Evolutionary conservation across 2,113 vertebrate genomes (phyloP).

Genomic region (Pelecanus crispus): DNA sequence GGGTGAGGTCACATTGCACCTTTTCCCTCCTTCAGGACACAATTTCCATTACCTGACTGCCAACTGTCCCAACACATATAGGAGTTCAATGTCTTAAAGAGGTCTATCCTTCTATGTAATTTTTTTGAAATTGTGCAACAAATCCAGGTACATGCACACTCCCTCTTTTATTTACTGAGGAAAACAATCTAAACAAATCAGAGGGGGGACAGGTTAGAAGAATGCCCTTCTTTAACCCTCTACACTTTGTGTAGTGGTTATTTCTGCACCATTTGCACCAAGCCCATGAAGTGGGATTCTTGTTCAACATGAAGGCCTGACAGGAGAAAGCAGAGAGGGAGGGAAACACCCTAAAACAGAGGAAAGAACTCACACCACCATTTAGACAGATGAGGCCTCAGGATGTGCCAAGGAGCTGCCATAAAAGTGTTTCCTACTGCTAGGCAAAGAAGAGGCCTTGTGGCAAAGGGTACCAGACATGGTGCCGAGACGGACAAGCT

Average conservation of each 20-base stretch:
- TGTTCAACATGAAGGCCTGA: neutral
- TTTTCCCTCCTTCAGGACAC: neutral
- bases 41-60: neutral
- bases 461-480: neutral
- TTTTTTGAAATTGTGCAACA: neutral
- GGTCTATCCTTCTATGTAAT: neutral
- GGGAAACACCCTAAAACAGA: neutral
- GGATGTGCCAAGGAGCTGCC: neutral
- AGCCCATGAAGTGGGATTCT: neutral
- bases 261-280: neutral
- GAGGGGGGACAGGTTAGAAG: neutral
- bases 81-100: neutral
- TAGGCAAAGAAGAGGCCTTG: neutral
- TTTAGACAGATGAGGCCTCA: neutral
- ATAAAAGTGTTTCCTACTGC: neutral
- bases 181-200: neutral
- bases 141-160: neutral
- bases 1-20: neutral
- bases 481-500: neutral
- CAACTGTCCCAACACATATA: neutral
- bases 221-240: neutral
- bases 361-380: neutral
- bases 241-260: neutral
- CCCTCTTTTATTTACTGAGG: neutral
- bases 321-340: neutral